Evolutionary conservation across 2,797 vertebrate species (phyloP).

Genomic region (Oceanodroma leucorhoa): DNA sequence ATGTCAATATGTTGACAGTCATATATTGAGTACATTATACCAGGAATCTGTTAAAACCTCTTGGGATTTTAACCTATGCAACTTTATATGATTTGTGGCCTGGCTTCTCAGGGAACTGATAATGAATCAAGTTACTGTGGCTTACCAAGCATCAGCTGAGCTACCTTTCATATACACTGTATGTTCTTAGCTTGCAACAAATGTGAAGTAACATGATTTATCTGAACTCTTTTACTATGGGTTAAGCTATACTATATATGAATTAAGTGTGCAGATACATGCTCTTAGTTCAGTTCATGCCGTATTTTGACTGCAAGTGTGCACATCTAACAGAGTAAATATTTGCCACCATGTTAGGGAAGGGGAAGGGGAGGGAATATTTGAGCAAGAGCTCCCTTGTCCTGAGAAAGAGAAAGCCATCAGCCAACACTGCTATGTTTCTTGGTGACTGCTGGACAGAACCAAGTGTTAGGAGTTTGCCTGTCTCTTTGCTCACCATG

Average conservation of each 20-base stretch:
- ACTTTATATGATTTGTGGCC: not conserved
- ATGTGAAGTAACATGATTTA: not conserved
- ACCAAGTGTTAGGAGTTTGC: fast-evolving
- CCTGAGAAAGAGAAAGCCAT: not conserved
- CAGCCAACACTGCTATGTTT: not conserved
- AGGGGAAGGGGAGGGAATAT: not conserved
- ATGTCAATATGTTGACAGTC: not conserved
- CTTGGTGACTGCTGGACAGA: not conserved
- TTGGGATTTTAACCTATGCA: not conserved
- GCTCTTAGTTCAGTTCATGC: not conserved
- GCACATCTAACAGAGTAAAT: not conserved
- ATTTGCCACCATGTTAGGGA: not conserved
- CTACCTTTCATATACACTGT: not conserved
- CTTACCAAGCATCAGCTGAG: not conserved
- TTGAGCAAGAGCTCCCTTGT: not conserved
- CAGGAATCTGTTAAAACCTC: not conserved
- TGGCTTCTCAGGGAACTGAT: not conserved
- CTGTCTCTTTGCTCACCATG: not conserved
- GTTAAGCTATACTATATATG: not conserved
- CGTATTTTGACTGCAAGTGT: not conserved
- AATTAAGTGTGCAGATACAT: not conserved
- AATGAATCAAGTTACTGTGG: not conserved
- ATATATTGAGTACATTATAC: not conserved
- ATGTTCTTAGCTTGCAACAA: not conserved
- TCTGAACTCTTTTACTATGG: not conserved